Evolutionary conservation across 2,797 vertebrate species (phyloP).

Genomic region (Sarcoramphus papa): DNA sequence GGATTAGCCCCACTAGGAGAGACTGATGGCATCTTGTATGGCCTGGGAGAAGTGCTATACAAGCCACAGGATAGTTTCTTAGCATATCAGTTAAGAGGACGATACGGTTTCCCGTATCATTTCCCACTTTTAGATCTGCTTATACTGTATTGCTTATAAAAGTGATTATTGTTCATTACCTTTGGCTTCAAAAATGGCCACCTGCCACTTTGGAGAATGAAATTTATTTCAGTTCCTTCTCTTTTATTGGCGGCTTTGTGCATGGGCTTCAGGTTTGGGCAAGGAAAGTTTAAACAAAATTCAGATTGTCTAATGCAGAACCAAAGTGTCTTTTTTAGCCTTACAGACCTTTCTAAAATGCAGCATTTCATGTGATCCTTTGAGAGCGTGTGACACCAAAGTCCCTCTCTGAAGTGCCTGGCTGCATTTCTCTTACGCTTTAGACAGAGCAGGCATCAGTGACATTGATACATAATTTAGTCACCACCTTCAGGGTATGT

Average conservation of each 20-base stretch:
- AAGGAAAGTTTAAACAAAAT: background rate
- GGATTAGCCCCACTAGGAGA: background rate
- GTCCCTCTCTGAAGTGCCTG: background rate
- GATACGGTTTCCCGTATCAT: background rate
- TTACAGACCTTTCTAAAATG: background rate
- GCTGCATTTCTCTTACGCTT: background rate
- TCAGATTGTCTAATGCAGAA: background rate
- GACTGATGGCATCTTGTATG: background rate
- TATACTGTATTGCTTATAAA: background rate
- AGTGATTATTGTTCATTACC: background rate
- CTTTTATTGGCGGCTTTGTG: background rate
- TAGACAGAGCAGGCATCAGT: background rate
- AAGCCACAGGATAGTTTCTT: background rate
- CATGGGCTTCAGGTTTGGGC: background rate
- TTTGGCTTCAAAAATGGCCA: background rate
- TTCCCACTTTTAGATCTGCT: background rate
- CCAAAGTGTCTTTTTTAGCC: background rate
- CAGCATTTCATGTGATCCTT: background rate
- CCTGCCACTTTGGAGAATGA: background rate
- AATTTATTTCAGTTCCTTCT: background rate
- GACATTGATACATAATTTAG: constrained; percentile 60
- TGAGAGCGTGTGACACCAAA: background rate
- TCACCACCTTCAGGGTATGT: constrained; percentile 55
- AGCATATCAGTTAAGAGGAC: background rate
- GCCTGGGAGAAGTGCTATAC: background rate